These are phyloP conservation scores for Enteromius mattozi DNA, from an alignment of 2,797 vertebrate species.

Conservation along the genomic window DNA sequence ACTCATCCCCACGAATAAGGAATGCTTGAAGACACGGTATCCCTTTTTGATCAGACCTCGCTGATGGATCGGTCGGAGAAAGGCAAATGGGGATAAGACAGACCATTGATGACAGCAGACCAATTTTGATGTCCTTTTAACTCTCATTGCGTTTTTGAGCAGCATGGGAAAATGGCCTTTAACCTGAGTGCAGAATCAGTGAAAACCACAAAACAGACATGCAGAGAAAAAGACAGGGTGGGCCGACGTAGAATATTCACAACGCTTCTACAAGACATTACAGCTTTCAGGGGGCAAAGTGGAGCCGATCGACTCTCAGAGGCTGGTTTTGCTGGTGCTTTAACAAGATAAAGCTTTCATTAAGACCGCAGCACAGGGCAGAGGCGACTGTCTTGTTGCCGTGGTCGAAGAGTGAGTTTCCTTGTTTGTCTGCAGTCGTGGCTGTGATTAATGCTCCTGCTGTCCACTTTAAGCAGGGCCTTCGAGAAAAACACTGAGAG, in stretches of 20 bases:
- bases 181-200: slow-evolving; percentile 62
- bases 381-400: slow-evolving; percentile 50
- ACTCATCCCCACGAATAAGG: slow-evolving; percentile 76
- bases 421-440: slow-evolving; percentile 62
- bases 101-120: slow-evolving; percentile 78
- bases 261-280: slow-evolving; percentile 49
- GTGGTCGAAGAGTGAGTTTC: slow-evolving; percentile 54
- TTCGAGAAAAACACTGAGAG: slow-evolving; percentile 44
- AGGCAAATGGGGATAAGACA: slow-evolving; percentile 81
- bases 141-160: slow-evolving; percentile 75
- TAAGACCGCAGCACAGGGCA: slow-evolving; percentile 53
- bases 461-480: slow-evolving; percentile 57
- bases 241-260: slow-evolving; percentile 49
- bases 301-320: slow-evolving; percentile 58
- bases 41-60: slow-evolving; percentile 82
- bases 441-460: slow-evolving; percentile 65
- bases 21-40: slow-evolving; percentile 74
- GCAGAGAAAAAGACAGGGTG: slow-evolving; percentile 47
- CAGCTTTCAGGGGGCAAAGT: slow-evolving; percentile 52
- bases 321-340: slow-evolving; percentile 53
- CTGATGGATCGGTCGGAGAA: slow-evolving; percentile 80
- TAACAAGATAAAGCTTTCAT: slow-evolving; percentile 68
- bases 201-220: slow-evolving; percentile 57
- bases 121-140: slow-evolving; percentile 82
- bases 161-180: slow-evolving; percentile 77